Evolutionary conservation across 1,140 invertebrate genomes (phyloP).

Genomic region (Drosophila ohnishii): DNA sequence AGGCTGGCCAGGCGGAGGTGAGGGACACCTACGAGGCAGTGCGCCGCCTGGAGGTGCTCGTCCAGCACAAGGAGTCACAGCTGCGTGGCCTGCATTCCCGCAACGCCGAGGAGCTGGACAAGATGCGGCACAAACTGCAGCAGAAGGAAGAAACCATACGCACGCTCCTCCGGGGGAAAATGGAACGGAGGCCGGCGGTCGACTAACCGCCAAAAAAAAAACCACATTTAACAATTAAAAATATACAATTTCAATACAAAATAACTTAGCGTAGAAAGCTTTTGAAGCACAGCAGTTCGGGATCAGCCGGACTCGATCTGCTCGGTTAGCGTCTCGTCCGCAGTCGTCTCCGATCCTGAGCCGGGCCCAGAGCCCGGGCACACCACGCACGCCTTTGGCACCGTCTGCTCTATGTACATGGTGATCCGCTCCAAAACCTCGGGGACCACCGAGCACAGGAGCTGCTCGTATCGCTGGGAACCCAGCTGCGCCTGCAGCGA

Average conservation of each 20-base stretch:
- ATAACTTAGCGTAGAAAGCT: constrained; percentile 77
- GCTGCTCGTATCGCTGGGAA: constrained; percentile 86
- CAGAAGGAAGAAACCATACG: constrained; percentile 81
- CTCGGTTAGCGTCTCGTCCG: constrained; percentile 38
- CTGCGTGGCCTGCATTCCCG: constrained; percentile 72
- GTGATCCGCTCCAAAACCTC: constrained; percentile 87
- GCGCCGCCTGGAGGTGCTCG: constrained; percentile 71
- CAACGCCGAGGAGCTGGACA: constrained; percentile 74
- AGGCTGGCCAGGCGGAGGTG: constrained; percentile 68
- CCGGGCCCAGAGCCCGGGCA: constrained; percentile 46
- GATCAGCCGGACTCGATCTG: constrained; percentile 47
- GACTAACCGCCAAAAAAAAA: constrained; percentile 26
- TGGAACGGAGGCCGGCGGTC: constrained; percentile 61
- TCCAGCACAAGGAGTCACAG: constrained; percentile 80
- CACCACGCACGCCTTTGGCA: constrained; percentile 68
- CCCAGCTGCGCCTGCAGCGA: constrained; percentile 86
- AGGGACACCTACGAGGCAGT: constrained; percentile 76
- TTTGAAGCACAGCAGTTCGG: constrained; percentile 71
- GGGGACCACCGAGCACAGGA: constrained; percentile 87
- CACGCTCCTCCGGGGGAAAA: constrained; percentile 57
- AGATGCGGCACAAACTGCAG: constrained; percentile 69
- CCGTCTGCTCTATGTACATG: constrained; percentile 75
- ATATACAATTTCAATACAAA: constrained; percentile 81
- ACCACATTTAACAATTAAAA: constrained; percentile 68
- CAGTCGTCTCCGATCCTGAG: constrained; percentile 15